A percentile compares a stretch with the other conserved stretches of the same genome.
phyloP scores from a whole-genome alignment of 2,113 vertebrate genomes.

The Heteronetta atricapilla region DNA sequence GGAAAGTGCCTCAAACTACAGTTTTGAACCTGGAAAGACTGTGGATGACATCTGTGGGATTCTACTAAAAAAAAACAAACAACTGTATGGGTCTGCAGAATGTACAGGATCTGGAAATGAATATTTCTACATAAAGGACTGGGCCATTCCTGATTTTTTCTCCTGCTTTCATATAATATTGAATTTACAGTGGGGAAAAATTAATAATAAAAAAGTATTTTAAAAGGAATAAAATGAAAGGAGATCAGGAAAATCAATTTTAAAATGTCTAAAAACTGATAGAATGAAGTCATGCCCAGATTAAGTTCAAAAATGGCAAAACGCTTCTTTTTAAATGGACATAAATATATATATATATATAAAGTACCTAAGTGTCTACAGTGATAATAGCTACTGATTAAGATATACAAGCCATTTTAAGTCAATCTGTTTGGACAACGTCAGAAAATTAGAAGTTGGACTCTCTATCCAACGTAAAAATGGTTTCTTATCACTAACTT shows the following conservation, averaged over 20 bases:
- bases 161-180: background rate
- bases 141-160: background rate
- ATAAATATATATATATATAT: background rate
- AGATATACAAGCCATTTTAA: background rate
- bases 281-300: background rate
- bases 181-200: background rate
- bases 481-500: conserved; percentile 30
- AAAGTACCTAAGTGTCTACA: background rate
- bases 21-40: background rate
- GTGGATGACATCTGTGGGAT: background rate
- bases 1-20: background rate
- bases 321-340: background rate
- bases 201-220: background rate
- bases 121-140: background rate
- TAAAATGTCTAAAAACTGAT: background rate
- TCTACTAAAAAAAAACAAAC: background rate
- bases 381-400: background rate
- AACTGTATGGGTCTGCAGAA: background rate
- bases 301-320: background rate
- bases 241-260: background rate
- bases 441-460: background rate
- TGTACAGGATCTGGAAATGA: background rate
- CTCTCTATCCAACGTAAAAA: background rate
- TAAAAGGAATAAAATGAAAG: background rate
- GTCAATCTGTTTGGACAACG: background rate